These are phyloP conservation scores for Lasiurus cinereus DNA, from an alignment of 2,113 vertebrate species.

Conservation along the genomic window DNA sequence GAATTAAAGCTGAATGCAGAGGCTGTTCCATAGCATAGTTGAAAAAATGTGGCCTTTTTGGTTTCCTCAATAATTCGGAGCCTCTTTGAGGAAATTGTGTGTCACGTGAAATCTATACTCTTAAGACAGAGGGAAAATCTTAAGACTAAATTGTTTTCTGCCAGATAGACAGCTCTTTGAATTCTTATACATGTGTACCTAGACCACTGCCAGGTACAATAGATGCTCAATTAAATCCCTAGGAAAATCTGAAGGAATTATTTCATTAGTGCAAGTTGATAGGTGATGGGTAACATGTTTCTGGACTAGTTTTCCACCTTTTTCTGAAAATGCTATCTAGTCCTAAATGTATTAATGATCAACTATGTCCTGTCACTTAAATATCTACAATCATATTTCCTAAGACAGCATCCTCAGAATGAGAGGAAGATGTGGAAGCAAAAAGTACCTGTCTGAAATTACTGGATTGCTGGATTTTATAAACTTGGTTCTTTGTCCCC, in stretches of 20 bases:
- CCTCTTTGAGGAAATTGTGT: not conserved
- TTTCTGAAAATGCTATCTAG: not conserved
- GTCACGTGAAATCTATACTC: not conserved
- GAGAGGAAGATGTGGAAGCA: not conserved
- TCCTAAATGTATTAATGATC: not conserved
- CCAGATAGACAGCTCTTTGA: not conserved
- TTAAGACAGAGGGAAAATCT: not conserved
- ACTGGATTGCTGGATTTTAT: not conserved
- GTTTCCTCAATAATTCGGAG: not conserved
- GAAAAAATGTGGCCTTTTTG: not conserved
- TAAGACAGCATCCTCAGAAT: not conserved
- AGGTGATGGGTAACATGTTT: not conserved
- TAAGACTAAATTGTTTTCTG: not conserved
- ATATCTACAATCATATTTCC: not conserved
- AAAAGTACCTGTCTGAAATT: not conserved
- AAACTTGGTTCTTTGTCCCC: not conserved
- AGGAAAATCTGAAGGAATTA: slow-evolving; percentile 29
- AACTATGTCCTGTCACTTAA: not conserved
- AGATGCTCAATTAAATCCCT: not conserved
- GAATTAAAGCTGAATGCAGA: not conserved
- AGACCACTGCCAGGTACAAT: not conserved
- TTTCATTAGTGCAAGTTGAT: not conserved
- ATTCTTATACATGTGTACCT: not conserved
- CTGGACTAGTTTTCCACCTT: not conserved
- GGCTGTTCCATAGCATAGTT: not conserved